Evolutionary conservation across 2,113 vertebrate genomes (phyloP), one percentile per base, ranked within the genome.

Genomic region (Papio anubis): DNA sequence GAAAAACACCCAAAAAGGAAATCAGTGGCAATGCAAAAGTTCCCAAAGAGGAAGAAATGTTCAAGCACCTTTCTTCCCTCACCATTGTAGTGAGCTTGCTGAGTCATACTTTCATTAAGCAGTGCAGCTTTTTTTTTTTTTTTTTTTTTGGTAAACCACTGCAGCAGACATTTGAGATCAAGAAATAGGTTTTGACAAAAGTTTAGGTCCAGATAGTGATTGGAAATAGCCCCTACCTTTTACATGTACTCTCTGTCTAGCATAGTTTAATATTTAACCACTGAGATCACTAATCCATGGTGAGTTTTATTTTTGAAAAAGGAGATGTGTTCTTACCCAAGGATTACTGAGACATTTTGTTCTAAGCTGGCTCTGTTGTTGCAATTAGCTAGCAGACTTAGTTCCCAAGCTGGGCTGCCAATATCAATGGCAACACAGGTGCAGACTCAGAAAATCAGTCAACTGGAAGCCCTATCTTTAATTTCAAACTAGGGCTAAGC

Each of bases 141-240:
- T 96, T 5, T 8, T 30, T 76, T 45, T 50, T 50, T 92, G 90
- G 80, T 45, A 2, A 23, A 23, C 23, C 27, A 89, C 23, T 40
- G 59, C n/a, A 75, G 52, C 23, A 85, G 87, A 82, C 38, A 93
- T 52, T 48, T 61, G 48, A 96, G 61, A 73, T 0, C 5, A 89
- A 96, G 50, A 94, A 94, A 93, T 27, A 88, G 25, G 50, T 89
- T 89, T 96, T 55, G 32, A 30, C 48, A 95, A 82, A 45, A 45
- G 5, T 86, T 97, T 72, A 85, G 50, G 25, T 16, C 45, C 52
- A 73, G 52, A 40, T 79, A 86, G 64, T 89, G 64, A 75, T 38
- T 88, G 52, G 52, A 57, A 93, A 45, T 66, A 61, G 57, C 40
- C 32, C 16, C 48, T 94, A 30, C 0, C 70, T 94, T 96, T 97